These are phyloP conservation scores for Salmo trutta DNA, from an alignment of 2,797 vertebrate species.

Conservation along the genomic window DNA sequence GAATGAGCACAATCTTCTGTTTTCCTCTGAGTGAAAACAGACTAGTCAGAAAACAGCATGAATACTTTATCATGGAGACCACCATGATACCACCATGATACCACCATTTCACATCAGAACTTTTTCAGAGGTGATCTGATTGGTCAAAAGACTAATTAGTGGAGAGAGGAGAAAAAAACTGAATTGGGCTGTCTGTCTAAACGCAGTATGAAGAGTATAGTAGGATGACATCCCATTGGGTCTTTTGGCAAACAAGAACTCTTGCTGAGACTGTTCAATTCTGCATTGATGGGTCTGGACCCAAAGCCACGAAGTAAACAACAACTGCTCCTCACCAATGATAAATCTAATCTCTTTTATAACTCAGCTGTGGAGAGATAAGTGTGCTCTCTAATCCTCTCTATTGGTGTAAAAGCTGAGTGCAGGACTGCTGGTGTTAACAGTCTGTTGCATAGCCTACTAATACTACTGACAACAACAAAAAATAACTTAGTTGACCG, in stretches of 20 bases:
- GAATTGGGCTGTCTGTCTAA: no score
- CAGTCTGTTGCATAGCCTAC: slow-evolving; percentile 34
- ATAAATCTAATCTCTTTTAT: slow-evolving; percentile 64
- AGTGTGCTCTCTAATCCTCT: slow-evolving; percentile 58
- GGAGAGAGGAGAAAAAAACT: neutral
- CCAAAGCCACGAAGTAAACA: no score
- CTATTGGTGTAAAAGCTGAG: slow-evolving; percentile 54
- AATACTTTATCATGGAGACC: neutral
- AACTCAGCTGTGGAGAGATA: slow-evolving; percentile 61
- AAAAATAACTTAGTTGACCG: neutral
- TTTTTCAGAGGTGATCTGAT: no score
- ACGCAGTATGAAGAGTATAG: no score
- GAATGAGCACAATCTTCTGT: neutral
- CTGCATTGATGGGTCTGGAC: no score
- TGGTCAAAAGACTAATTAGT: no score
- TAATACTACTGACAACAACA: slow-evolving; percentile 37
- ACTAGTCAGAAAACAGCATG: neutral
- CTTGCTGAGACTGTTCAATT: no score
- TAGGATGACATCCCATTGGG: no score
- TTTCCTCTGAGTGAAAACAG: neutral
- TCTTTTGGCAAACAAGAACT: no score
- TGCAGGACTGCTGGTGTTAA: slow-evolving; percentile 40
- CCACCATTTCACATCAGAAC: neutral
- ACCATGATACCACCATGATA: neutral
- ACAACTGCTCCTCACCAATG: slow-evolving; percentile 4